These are phyloP conservation scores for Hippocampus zosterae DNA, from an alignment of 2,113 vertebrate genomes.

Conservation along the genomic window DNA sequence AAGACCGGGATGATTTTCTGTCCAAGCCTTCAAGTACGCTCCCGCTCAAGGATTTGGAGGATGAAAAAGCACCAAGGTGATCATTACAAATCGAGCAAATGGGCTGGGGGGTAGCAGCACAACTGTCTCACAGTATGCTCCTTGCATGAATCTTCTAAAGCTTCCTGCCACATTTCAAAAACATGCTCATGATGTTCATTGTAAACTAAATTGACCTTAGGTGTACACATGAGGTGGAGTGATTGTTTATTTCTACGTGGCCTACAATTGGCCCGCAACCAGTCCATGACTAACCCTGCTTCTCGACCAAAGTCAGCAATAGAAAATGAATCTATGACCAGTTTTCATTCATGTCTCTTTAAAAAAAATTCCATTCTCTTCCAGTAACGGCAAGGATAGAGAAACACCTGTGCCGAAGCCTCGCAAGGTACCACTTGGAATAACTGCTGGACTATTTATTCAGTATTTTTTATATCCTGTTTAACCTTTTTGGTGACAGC, in stretches of 20 bases:
- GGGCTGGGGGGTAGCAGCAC: not conserved
- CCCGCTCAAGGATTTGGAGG: constrained; percentile 56
- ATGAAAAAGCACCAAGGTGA: constrained; percentile 73
- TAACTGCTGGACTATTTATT: too few relatives aligned
- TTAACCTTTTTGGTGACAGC: too few relatives aligned
- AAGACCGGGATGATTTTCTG: constrained; percentile 74
- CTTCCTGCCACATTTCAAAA: not conserved
- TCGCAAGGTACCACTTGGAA: not conserved
- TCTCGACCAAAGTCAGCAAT: not conserved
- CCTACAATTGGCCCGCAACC: not conserved
- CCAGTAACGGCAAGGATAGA: constrained; percentile 19
- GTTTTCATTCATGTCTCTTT: not conserved
- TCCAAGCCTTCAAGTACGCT: constrained; percentile 70
- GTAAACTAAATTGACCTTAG: not conserved
- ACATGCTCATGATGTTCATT: not conserved
- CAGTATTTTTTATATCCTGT: too few relatives aligned
- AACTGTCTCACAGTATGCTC: not conserved
- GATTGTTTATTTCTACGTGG: not conserved
- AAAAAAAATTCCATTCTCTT: not conserved
- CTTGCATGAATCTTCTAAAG: too few relatives aligned
- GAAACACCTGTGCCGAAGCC: constrained; percentile 17
- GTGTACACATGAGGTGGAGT: not conserved
- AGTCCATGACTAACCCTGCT: not conserved
- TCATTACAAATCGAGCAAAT: not conserved
- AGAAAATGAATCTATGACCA: not conserved